These are phyloP conservation scores for Drosophila prolongata DNA, from an alignment of 2,888 invertebrate species.

Conservation along the genomic window DNA sequence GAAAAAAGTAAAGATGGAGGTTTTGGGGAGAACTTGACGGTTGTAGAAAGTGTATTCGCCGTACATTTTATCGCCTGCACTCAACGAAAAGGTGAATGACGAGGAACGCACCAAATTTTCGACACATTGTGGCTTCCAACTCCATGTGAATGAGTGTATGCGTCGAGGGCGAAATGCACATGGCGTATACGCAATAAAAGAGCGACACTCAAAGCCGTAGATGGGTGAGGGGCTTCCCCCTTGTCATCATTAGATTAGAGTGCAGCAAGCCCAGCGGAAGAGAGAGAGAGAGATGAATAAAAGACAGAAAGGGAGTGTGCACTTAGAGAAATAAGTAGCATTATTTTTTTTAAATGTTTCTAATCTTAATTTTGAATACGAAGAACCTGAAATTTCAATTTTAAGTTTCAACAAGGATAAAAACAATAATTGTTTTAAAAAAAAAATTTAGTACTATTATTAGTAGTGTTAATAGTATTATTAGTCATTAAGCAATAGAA, in stretches of 20 bases:
- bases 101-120: conserved; percentile 56
- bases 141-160: not conserved
- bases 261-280: conserved; percentile 38
- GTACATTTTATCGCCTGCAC: conserved; percentile 40
- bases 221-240: conserved; percentile 3
- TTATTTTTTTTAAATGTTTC: no score
- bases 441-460: no score
- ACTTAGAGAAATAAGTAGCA: not conserved
- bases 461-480: no score
- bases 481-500: no score
- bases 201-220: conserved; percentile 25
- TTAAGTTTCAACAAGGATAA: no score
- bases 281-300: conserved; percentile 2
- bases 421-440: no score
- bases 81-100: conserved; percentile 30
- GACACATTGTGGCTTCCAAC: conserved; percentile 48
- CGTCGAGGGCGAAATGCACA: conserved; percentile 46
- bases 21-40: conserved; percentile 1
- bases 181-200: conserved; percentile 70
- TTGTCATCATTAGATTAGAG: conserved; percentile 80
- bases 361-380: no score
- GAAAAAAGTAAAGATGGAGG: not conserved
- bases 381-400: no score
- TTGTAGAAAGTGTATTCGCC: conserved; percentile 6
- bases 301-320: not conserved